Evolutionary conservation across 2,113 vertebrate species (phyloP).

Genomic region (Noturus placidus): DNA sequence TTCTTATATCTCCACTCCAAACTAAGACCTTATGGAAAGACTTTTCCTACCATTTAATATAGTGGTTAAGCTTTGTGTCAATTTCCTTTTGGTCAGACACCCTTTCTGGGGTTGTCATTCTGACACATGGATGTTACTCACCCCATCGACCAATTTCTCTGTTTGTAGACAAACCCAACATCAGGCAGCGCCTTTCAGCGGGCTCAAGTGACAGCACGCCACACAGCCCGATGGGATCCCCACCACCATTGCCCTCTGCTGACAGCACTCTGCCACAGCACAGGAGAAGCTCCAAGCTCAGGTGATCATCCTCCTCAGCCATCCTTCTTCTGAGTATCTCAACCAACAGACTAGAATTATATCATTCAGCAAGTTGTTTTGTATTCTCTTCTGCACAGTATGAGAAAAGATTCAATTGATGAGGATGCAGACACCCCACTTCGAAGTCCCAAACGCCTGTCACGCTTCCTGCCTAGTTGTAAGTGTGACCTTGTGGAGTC

Average conservation of each 20-base stretch:
- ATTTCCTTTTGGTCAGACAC: not conserved
- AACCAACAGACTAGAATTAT: not conserved
- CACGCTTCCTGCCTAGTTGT: slow-evolving; percentile 84
- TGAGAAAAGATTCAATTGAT: slow-evolving; percentile 71
- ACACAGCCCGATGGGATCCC: slow-evolving; percentile 69
- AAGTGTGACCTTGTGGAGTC: slow-evolving; percentile 50
- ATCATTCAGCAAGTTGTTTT: not conserved
- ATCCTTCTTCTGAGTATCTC: not conserved
- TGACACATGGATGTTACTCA: slow-evolving; percentile 29
- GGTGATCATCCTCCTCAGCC: slow-evolving; percentile 59
- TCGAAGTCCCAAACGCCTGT: slow-evolving; percentile 74
- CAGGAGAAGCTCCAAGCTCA: slow-evolving; percentile 67
- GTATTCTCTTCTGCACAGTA: slow-evolving; percentile 57
- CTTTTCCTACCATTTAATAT: not conserved
- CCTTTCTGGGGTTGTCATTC: slow-evolving; percentile 33
- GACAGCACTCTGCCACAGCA: slow-evolving; percentile 66
- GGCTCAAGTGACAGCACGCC: slow-evolving; percentile 69
- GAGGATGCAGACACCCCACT: slow-evolving; percentile 58
- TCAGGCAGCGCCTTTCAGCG: slow-evolving; percentile 66
- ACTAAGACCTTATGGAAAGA: not conserved
- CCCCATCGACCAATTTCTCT: slow-evolving; percentile 24
- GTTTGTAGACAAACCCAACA: slow-evolving; percentile 68
- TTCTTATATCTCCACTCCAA: not conserved
- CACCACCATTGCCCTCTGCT: slow-evolving; percentile 62
- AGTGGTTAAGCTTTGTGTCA: not conserved